These are phyloP conservation scores for Callipepla californica DNA, from an alignment of 2,113 vertebrate species.

Conservation along the genomic window DNA sequence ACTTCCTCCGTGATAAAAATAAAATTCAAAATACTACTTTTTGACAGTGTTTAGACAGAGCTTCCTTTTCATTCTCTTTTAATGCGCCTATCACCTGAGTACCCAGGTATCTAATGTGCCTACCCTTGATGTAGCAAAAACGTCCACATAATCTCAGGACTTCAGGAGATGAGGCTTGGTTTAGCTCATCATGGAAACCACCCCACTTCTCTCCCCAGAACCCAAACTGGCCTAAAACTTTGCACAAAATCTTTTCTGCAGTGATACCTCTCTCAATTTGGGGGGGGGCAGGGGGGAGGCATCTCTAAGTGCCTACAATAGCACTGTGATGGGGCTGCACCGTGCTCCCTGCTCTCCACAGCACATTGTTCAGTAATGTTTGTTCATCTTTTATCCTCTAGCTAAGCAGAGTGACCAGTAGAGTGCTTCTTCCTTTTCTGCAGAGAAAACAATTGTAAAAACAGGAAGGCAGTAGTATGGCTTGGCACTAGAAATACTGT, in stretches of 20 bases:
- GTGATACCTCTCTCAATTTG: neutral
- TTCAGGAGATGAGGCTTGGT: neutral
- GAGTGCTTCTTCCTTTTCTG: neutral
- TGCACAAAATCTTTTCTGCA: neutral
- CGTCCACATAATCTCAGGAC: neutral
- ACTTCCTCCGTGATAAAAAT: neutral
- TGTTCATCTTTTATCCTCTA: neutral
- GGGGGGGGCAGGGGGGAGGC: no score
- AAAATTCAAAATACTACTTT: neutral
- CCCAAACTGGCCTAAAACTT: neutral
- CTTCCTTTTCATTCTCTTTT: neutral
- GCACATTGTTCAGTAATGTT: fast-evolving
- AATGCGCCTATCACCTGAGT: fast-evolving
- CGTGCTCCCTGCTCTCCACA: neutral
- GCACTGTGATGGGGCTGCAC: neutral
- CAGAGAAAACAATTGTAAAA: neutral
- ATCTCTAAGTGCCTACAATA: fast-evolving
- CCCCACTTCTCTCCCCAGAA: neutral
- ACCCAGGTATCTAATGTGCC: neutral
- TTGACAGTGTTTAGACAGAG: neutral
- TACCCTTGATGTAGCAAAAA: neutral
- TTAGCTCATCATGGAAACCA: neutral
- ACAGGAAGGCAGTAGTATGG: neutral
- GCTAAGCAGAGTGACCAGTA: neutral
- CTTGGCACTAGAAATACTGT: neutral